Evolutionary conservation across 1,140 invertebrate species (phyloP), one percentile per base, ranked within the genome.

Genomic region (Cheumatopsyche charites): DNA sequence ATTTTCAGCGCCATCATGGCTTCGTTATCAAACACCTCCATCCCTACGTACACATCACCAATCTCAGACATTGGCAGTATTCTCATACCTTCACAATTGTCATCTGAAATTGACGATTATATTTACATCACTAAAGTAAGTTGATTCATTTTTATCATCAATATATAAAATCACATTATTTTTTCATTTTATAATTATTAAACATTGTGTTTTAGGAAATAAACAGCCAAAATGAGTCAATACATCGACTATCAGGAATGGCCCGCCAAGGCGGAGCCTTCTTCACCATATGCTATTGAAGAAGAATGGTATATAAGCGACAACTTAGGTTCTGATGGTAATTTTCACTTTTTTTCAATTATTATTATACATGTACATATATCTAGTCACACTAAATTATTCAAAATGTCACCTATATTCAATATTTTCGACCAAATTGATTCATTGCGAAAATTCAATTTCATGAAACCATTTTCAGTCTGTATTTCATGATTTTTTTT

Each of bases 1-100:
- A n/a, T 67, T 74, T 73, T 63, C 71, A 75, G 74, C 65, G 74
- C 74, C 74, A 75, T 75, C 74, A 75, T 75, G 74, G 74, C 74
- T 7, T 23, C 23, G 70, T 67, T 70, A 65, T 70, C 70, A 66
- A 21, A 71, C 47, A 70, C 63, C 36, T 61, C 70, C 70, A 47
- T 70, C 68, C 17, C 70, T 61, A 75, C 65, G 70, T 70, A 72
- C 62, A 15, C 19, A 15, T 25, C 65, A 67, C 25, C 69, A 71
- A 69, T 67, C 42, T 36, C 45, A 25, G 73, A 75, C 73, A 62
- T 69, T 62, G 17, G 49, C 73, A 65, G 49, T 58, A 69, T 72
- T 42, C 29, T 17, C 13, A 21, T 23, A 25, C 21, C 6, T 1
- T 52, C 47, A 17, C 15, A 17, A 17, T 17, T 52, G 19, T 52